Evolutionary conservation across 1,140 invertebrate genomes (phyloP).

Genomic region (Zaprionus kolodkinae): DNA sequence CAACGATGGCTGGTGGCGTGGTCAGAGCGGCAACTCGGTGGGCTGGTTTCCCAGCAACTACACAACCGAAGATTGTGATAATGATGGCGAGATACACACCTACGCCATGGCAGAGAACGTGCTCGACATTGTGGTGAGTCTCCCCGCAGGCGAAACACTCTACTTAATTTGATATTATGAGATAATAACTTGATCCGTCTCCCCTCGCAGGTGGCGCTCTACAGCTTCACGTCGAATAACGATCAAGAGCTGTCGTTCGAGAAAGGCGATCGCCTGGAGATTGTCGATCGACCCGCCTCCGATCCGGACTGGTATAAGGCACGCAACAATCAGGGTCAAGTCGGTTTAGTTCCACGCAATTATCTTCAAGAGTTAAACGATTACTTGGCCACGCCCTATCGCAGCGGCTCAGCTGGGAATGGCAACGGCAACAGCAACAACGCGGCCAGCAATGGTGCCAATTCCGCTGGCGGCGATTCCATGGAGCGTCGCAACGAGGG

Average conservation of each 20-base stretch:
- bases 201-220: slow-evolving; percentile 89
- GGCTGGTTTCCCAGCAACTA: slow-evolving; percentile 99
- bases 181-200: neutral
- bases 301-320: slow-evolving; percentile 99
- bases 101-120: slow-evolving; percentile 97
- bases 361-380: slow-evolving; percentile 96
- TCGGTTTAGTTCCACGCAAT: slow-evolving; percentile 98
- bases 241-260: slow-evolving; percentile 98
- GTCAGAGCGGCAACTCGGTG: slow-evolving; percentile 91
- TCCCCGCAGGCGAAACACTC: neutral
- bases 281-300: slow-evolving; percentile 96
- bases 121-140: slow-evolving; percentile 94
- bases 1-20: slow-evolving; percentile 99
- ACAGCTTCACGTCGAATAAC: slow-evolving; percentile 97
- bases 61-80: slow-evolving; percentile 94
- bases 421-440: slow-evolving; percentile 66
- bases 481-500: slow-evolving; percentile 83
- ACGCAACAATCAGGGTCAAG: slow-evolving; percentile 94
- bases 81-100: slow-evolving; percentile 93
- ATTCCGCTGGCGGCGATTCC: slow-evolving; percentile 68
- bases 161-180: neutral
- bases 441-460: slow-evolving; percentile 83
- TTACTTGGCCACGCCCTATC: slow-evolving; percentile 93
- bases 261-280: slow-evolving; percentile 97
- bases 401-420: slow-evolving; percentile 84